phyloP scores from a whole-genome alignment of 2,113 vertebrate genomes.

The Nesospiza acunhae region DNA sequence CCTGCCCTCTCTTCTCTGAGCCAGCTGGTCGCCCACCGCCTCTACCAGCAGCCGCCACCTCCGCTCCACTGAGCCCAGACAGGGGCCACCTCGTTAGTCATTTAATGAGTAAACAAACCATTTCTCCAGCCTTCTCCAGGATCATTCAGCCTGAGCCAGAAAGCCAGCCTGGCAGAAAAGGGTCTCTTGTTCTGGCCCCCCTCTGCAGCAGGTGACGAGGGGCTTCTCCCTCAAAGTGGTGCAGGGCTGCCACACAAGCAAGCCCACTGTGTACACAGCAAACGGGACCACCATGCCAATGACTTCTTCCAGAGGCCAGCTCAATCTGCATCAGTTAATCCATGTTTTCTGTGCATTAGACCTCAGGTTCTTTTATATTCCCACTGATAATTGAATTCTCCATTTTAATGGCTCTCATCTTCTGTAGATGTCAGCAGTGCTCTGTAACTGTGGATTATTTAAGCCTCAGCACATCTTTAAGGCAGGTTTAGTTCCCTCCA shows the following conservation, averaged over 20 bases:
- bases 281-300: neutral
- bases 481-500: neutral
- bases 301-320: neutral
- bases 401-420: neutral
- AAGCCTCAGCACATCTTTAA: slow-evolving; percentile 18
- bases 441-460: slow-evolving; percentile 6
- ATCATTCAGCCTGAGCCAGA: neutral
- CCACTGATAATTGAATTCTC: neutral
- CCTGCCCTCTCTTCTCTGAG: neutral
- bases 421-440: neutral
- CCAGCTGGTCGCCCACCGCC: rapidly evolving
- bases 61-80: slow-evolving; percentile 21
- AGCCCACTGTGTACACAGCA: neutral
- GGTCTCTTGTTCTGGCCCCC: neutral
- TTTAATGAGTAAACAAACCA: slow-evolving; percentile 58
- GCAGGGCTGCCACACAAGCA: neutral
- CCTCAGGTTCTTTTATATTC: neutral
- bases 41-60: neutral
- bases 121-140: neutral
- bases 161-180: neutral
- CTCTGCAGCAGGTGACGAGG: neutral
- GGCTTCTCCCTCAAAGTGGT: neutral
- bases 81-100: slow-evolving; percentile 7
- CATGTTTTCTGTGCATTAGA: neutral
- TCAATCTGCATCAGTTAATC: neutral